Percentiles rank a stretch among this genome's conserved stretches.
Evolutionary conservation across 2,888 invertebrate species (phyloP).

Genomic region (Rhorus exstirpatorius): DNA sequence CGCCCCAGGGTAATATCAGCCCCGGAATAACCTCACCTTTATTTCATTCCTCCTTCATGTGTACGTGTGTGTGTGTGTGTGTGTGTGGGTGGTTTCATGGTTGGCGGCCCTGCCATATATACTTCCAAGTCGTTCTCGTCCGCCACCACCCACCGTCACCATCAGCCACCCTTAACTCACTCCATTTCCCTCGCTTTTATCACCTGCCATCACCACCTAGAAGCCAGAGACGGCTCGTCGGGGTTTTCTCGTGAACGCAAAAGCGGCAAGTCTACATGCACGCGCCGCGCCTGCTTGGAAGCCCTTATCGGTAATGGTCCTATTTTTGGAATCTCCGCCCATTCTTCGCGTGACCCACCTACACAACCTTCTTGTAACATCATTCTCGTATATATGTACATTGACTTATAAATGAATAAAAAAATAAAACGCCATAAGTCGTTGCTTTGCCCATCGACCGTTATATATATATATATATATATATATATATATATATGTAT

Average conservation of each 20-base stretch:
- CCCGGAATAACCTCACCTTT: constrained; percentile 77
- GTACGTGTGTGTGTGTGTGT: constrained; percentile 13
- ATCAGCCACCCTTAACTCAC: constrained; percentile 78
- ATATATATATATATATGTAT: not conserved
- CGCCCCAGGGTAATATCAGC: constrained; percentile 72
- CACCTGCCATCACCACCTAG: constrained; percentile 84
- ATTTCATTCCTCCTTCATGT: constrained; percentile 74
- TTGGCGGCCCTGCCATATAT: constrained; percentile 33
- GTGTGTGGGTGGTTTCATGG: not conserved
- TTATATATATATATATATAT: constrained; percentile 8
- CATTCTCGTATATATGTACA: constrained; percentile 11
- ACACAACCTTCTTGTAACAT: constrained; percentile 57
- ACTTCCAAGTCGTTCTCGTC: constrained; percentile 53
- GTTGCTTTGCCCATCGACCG: constrained; percentile 43
- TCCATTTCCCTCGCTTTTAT: constrained; percentile 83
- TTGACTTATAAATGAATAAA: constrained; percentile 27
- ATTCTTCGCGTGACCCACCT: constrained; percentile 85
- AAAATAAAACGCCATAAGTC: too few species aligned
- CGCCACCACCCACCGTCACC: constrained; percentile 51
- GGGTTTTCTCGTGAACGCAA: constrained; percentile 43
- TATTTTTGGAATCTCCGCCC: constrained; percentile 86
- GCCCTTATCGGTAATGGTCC: constrained; percentile 85
- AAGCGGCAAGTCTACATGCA: constrained; percentile 66
- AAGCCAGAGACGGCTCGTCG: constrained; percentile 57
- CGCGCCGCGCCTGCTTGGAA: constrained; percentile 77